These are phyloP conservation scores for Chondrosia reniformis DNA, from an alignment of 37 sponge, comb jelly and placozoan genomes.

Conservation along the genomic window DNA sequence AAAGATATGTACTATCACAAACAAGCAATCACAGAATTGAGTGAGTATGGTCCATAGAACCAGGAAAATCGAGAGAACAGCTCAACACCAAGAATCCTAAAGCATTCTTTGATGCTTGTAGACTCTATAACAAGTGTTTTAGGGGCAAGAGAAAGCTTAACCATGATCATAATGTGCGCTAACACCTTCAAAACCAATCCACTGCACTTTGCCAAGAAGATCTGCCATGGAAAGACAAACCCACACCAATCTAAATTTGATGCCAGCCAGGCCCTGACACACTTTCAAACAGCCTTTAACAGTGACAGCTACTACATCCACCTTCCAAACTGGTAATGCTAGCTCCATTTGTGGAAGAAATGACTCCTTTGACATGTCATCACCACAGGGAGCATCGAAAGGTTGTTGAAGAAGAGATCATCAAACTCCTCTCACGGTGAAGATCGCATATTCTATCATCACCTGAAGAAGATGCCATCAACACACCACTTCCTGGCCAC, in stretches of 20 bases:
- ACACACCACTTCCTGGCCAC: slow-evolving; percentile 41
- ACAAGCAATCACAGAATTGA: background rate
- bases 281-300: no score
- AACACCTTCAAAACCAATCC: background rate
- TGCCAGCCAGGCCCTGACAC: background rate
- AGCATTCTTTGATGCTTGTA: no score
- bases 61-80: no score
- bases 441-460: slow-evolving; percentile 32
- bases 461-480: slow-evolving; percentile 28
- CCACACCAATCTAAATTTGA: background rate
- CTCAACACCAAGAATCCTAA: no score
- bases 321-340: slow-evolving; percentile 5
- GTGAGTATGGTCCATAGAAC: no score
- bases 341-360: no score
- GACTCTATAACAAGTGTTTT: no score
- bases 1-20: background rate
- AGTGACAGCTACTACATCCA: no score
- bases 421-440: slow-evolving; percentile 34
- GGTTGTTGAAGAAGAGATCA: slow-evolving; percentile 5
- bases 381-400: slow-evolving; percentile 22
- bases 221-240: background rate
- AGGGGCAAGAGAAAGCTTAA: no score
- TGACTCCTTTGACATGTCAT: no score
- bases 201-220: background rate
- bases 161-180: no score